A percentile compares a stretch with the other conserved stretches of the same genome.
These are phyloP conservation scores for Indri indri DNA, from an alignment of 2,113 vertebrate genomes.

Conservation along the genomic window DNA sequence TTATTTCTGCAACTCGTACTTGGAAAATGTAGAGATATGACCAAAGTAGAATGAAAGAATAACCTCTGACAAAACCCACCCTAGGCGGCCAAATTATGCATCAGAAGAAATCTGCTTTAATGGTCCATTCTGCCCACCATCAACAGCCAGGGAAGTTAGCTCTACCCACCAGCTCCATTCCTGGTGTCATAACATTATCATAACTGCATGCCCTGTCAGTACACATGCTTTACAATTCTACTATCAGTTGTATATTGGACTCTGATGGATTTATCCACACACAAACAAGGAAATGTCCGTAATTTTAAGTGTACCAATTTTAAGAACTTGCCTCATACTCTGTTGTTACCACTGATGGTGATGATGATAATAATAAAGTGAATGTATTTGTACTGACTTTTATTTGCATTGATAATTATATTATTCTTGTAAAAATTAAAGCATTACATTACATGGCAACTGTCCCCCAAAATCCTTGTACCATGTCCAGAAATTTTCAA, in stretches of 20 bases:
- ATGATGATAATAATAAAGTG: neutral
- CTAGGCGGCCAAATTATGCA: neutral
- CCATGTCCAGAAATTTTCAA: neutral
- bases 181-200: neutral
- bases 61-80: neutral
- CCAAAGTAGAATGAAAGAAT: neutral
- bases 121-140: neutral
- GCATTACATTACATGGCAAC: neutral
- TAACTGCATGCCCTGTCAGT: neutral
- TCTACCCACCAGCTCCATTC: neutral
- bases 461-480: neutral
- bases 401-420: neutral
- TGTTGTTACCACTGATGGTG: neutral
- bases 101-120: neutral
- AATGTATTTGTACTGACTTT: neutral
- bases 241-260: neutral
- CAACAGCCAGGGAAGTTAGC: neutral
- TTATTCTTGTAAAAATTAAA: neutral
- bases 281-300: neutral
- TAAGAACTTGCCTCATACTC: neutral
- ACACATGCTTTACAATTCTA: neutral
- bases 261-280: neutral
- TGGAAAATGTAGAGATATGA: neutral
- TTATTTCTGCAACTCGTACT: neutral
- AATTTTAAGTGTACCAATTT: neutral